These are phyloP conservation scores for Dromococcyx pavoninus DNA, from an alignment of 2,797 vertebrate genomes.

Conservation along the genomic window DNA sequence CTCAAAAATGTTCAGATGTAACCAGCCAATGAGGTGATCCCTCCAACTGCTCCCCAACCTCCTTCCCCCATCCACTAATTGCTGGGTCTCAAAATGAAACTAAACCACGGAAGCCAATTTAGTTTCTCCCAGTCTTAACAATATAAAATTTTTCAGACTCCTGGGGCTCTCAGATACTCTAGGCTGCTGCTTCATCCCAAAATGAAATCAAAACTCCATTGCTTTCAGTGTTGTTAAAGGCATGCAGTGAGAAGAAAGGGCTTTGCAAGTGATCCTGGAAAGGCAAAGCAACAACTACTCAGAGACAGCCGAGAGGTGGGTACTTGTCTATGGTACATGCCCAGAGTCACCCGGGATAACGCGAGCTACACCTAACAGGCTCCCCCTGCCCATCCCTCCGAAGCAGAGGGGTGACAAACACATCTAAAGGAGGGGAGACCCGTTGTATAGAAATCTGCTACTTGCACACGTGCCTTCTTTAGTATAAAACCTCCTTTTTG, in stretches of 20 bases:
- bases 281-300: background rate
- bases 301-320: background rate
- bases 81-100: background rate
- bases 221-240: rapidly evolving
- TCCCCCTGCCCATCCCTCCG: background rate
- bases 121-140: background rate
- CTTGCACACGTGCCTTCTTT: background rate
- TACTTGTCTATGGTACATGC: background rate
- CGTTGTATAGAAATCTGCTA: background rate
- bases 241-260: background rate
- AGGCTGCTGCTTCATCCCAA: background rate
- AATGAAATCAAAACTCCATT: background rate
- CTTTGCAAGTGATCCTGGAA: background rate
- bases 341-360: background rate
- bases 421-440: background rate
- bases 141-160: background rate
- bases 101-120: background rate
- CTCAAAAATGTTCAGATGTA: background rate
- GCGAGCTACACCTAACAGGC: background rate
- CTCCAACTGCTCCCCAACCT: background rate
- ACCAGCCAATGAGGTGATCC: background rate
- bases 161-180: background rate
- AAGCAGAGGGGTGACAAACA: background rate
- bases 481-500: background rate
- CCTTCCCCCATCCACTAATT: background rate